Base-by-base conservation (phyloP, 2,113 vertebrate genomes). In the Oncorhynchus masou region DNA sequence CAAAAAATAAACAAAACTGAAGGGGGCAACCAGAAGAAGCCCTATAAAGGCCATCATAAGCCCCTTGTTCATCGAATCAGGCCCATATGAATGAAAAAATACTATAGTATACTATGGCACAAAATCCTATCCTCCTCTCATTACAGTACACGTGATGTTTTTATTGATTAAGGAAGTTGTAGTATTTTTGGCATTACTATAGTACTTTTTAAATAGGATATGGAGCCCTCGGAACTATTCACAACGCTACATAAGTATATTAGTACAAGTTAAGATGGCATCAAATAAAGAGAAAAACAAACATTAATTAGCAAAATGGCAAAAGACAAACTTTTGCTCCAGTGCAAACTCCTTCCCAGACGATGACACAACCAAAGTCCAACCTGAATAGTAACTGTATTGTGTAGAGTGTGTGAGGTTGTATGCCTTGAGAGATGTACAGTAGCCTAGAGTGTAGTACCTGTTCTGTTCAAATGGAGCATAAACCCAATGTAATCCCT, bases 31-130 rank as follows among this genome's bases (percentile, higher is more conserved):
- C 70, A 83, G 68, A 85, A 83, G 68, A 85, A 87, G 86, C 82
- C 84, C 67, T 70, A 77, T 84, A 85, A 81, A 85, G 90, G 85
- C 89, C 77, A 77, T 86, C 79, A 8, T 70, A 78, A 87, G 78
- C 77, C 72, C 79, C 78, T 75, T 77, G 29, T 79, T 80, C 48
- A 25, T 67, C 70, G 48, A 74, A 76, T 39, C 4, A 77, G 86
- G 74, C 76, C 34, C 75, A 75, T 68, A 77, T 76, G 59, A 81
- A 77, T 82, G 81, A 79, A 79, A 88, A 90, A 92, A 91, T 87
- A 91, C 87, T 88, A 86, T 87, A 74, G 81, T 85, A 85, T 85
- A 81, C 74, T 89, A 92, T 93, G 91, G 91, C 92, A 94, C 91
- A 90, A 88, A 90, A 89, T 91, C 84, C 85, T 87, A 87, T 87